Evolutionary conservation across 1,140 invertebrate species (phyloP), one percentile per base, ranked within the genome.

Genomic region (Hylaeus anthracinus): DNA sequence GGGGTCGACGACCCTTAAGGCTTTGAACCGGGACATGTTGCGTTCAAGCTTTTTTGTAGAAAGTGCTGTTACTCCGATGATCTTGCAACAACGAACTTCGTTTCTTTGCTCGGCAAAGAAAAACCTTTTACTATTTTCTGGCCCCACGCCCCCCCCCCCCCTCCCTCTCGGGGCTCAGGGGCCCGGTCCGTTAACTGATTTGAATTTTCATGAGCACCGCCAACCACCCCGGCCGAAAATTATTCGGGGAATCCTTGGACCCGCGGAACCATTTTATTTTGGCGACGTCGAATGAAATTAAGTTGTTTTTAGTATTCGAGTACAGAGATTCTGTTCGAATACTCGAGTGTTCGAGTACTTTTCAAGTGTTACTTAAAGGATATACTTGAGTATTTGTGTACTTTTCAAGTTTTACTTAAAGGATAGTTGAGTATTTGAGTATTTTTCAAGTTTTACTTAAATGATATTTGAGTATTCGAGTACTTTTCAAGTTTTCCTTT

Each of bases 1-100:
- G 83, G 80, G 79, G 84, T 86, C 84, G 56, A 85, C 73, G 83
- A 86, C 74, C 84, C 65, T 73, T 85, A 78, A 86, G 79, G 48
- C 84, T 86, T 82, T 86, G 83, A 86, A 86, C 84, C 84, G 83
- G 84, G 84, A 86, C 84, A 85, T 85, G 83, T 85, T 82, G 84
- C 84, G 79, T 82, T 82, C 72, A 71, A 86, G 83, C 79, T 85
- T 86, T 67, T 86, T 86, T 86, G 79, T 85, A 85, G 84, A 85
- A 86, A 85, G 83, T 78, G 83, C 83, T 85, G 79, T 82, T 86
- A 81, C 70, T 72, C 60, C 73, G 69, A 67, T 60, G 64, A 74
- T 69, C 80, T 82, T 70, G 6, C 71, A 63, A 39, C 60, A 64
- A 39, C 60, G 51, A 72, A 65, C 77, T 72, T 72, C 64, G n/a